Evolutionary conservation across 2,797 vertebrate species (phyloP).

Genomic region (Trachurus trachurus): DNA sequence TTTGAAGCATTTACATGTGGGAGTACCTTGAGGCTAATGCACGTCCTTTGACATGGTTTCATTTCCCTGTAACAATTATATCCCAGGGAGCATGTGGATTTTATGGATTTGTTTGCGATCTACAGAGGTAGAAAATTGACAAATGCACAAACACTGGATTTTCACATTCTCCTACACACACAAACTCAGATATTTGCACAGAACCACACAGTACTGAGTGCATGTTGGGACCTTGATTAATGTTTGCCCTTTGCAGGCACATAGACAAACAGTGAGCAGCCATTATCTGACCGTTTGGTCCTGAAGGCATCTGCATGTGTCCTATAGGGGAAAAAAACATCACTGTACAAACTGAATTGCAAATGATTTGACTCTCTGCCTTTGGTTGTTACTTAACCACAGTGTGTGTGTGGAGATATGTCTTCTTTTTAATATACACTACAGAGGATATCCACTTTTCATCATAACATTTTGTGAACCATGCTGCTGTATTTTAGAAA

Average conservation of each 20-base stretch:
- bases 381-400: neutral
- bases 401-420: neutral
- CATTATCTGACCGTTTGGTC: slow-evolving; percentile 57
- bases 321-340: neutral
- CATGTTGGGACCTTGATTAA: slow-evolving; percentile 47
- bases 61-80: slow-evolving; percentile 43
- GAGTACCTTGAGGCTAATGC: slow-evolving; percentile 28
- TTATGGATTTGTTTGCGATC: slow-evolving; percentile 29
- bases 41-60: slow-evolving; percentile 3
- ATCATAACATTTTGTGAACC: neutral
- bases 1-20: slow-evolving; percentile 37
- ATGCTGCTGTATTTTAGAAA: neutral
- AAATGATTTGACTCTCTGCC: neutral
- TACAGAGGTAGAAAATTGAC: slow-evolving; percentile 10
- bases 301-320: slow-evolving; percentile 11
- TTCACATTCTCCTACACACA: neutral
- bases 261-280: slow-evolving; percentile 25
- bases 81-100: slow-evolving; percentile 33
- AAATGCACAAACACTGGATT: neutral
- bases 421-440: neutral
- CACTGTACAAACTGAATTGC: neutral
- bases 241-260: slow-evolving; percentile 59
- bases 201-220: slow-evolving; percentile 11
- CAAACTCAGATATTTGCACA: neutral
- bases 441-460: neutral